Evolutionary conservation across 2,797 vertebrate species (phyloP).

Genomic region (Halcyon badia): DNA sequence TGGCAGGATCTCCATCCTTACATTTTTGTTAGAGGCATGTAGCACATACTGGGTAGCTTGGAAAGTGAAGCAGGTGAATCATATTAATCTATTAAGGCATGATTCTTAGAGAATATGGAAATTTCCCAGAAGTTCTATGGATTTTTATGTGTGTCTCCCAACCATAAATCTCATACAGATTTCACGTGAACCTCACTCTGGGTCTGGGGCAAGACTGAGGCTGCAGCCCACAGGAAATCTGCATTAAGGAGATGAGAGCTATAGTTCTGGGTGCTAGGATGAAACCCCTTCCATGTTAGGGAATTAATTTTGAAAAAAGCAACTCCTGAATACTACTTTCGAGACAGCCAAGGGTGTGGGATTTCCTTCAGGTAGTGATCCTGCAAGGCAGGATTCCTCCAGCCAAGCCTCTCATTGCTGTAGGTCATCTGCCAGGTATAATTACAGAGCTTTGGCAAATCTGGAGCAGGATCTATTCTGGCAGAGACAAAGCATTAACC

Average conservation of each 20-base stretch:
- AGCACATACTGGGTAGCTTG: background rate
- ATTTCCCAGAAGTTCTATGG: background rate
- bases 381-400: background rate
- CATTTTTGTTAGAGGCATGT: background rate
- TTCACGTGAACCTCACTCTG: background rate
- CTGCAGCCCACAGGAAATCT: background rate
- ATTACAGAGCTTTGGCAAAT: background rate
- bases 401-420: background rate
- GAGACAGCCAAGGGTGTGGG: background rate
- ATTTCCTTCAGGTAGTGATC: background rate
- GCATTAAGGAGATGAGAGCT: background rate
- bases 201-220: background rate
- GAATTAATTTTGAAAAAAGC: background rate
- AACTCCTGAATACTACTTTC: background rate
- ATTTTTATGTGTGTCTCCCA: background rate
- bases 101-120: background rate
- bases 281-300: background rate
- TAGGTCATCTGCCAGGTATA: background rate
- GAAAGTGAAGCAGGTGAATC: background rate
- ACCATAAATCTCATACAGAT: background rate
- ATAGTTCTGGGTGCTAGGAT: background rate
- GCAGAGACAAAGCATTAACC: background rate
- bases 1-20: background rate
- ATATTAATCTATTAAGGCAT: background rate
- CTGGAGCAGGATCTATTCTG: background rate